Conservation (phyloP, 2,797 vertebrate genomes). For the Rhinogobio ventralis region DNA sequence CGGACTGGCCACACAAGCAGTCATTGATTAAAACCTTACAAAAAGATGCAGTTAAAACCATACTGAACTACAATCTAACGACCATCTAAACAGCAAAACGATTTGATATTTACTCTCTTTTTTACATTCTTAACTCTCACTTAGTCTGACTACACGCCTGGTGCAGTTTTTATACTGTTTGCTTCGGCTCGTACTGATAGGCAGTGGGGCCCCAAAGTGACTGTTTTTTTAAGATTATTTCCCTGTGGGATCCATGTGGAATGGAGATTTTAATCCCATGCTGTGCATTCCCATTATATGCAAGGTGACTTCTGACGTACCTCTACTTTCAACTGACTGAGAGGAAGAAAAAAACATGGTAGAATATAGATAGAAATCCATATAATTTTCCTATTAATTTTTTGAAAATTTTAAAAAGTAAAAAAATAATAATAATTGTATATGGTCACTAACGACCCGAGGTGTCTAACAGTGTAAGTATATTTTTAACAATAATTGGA, state of each 20-base stretch:
- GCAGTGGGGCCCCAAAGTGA: constrained; percentile 11
- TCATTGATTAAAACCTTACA: background rate
- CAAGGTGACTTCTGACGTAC: constrained; percentile 53
- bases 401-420: no score
- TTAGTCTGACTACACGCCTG: background rate
- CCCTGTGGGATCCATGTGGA: constrained; percentile 60
- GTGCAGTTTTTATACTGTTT: background rate
- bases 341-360: background rate
- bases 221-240: constrained; percentile 62
- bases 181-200: background rate
- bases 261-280: constrained; percentile 60
- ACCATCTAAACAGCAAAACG: background rate
- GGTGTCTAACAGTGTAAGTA: no score
- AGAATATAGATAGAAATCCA: background rate
- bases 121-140: background rate
- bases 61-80: background rate
- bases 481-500: no score
- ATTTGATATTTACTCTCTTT: background rate
- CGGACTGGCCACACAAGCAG: background rate
- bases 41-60: background rate
- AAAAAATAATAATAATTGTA: no score
- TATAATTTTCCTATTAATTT: no score
- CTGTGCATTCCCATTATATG: constrained; percentile 54
- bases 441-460: no score
- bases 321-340: constrained; percentile 37